phyloP scores from a whole-genome alignment of 2,797 vertebrate genomes.

The Tapirus indicus region DNA sequence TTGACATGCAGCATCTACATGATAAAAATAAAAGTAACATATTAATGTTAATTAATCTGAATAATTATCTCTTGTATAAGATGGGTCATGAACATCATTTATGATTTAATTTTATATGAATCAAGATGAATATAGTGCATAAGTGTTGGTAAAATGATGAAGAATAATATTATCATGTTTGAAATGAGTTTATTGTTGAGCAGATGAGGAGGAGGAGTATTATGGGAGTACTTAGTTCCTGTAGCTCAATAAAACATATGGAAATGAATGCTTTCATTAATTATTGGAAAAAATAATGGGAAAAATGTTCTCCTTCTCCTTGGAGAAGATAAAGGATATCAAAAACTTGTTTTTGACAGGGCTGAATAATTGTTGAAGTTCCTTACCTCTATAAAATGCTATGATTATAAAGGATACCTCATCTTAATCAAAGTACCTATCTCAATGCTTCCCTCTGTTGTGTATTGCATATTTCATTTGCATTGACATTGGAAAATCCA shows the following conservation, averaged over 20 bases:
- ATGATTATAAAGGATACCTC: background rate
- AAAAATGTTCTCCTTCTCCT: background rate
- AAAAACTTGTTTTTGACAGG: conserved; percentile 8
- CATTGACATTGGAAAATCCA: background rate
- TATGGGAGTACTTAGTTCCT: background rate
- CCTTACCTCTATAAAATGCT: background rate
- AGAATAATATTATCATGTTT: conserved; percentile 41
- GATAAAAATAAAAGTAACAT: conserved; percentile 3
- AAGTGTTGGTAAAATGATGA: conserved; percentile 33
- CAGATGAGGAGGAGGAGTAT: conserved; percentile 38
- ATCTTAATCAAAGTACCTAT: background rate
- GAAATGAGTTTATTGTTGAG: conserved; percentile 42
- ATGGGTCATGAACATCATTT: conserved; percentile 24
- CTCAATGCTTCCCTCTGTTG: background rate
- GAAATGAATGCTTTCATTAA: conserved; percentile 63
- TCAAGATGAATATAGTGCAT: conserved; percentile 29
- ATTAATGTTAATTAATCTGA: conserved; percentile 54
- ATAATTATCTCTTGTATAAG: background rate
- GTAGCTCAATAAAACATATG: conserved; percentile 37
- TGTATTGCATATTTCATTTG: background rate
- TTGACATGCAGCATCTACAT: background rate
- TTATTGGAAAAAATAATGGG: conserved; percentile 50
- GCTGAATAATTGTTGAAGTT: conserved; percentile 2
- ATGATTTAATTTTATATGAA: conserved; percentile 53
- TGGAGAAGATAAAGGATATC: background rate